Evolutionary conservation across 2,888 invertebrate species (phyloP), one percentile per base, ranked within the genome.

Genomic region (Choristoneura rosaceana): DNA sequence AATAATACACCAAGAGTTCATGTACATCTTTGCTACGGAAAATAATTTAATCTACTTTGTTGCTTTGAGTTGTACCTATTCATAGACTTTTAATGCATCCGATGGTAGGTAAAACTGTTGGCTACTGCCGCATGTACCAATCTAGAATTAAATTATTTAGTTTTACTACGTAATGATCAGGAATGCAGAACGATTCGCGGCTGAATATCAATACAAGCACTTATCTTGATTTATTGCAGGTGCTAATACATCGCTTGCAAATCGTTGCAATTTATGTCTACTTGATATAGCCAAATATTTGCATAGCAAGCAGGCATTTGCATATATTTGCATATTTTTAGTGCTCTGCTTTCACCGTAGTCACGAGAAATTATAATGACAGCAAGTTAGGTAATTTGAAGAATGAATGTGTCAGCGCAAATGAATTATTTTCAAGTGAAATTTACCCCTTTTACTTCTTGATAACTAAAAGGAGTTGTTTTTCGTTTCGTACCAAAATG

Each of bases 321-420:
- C 71, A 61, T 15, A 25, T 15, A 61, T 71, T 71, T 62, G 61
- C 71, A 67, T 67, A 52, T 55, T 55, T 71, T 71, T 58, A 71
- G 45, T 67, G 62, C 67, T 62, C 71, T 12, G 10, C 71, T 71
- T 71, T 71, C 67, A 63, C 71, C 38, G 9, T 52, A 60, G 38
- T 25, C 25, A 61, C 43, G 66, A 61, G 71, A 47, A 41, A 47
- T 62, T 60, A 61, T 67, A 9, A 62, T 58, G n/a, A 62, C 60
- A 50, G 25, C 25, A 62, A 66, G 43, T 52, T 45, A 58, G 43
- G 34, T 66, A 45, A 66, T 33, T 12, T 33, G 17, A 52, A 9
- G 43, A 52, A 52, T 43, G 8, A 60, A 43, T 43, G 15, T 55
- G 50, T 17, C 15, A 52, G 50, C 50, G n/a, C 5, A 47, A 52